Percentiles rank a stretch among this genome's conserved stretches.
Evolutionary conservation across 2,113 vertebrate species (phyloP).

Genomic region (Stictonetta naevosa): DNA sequence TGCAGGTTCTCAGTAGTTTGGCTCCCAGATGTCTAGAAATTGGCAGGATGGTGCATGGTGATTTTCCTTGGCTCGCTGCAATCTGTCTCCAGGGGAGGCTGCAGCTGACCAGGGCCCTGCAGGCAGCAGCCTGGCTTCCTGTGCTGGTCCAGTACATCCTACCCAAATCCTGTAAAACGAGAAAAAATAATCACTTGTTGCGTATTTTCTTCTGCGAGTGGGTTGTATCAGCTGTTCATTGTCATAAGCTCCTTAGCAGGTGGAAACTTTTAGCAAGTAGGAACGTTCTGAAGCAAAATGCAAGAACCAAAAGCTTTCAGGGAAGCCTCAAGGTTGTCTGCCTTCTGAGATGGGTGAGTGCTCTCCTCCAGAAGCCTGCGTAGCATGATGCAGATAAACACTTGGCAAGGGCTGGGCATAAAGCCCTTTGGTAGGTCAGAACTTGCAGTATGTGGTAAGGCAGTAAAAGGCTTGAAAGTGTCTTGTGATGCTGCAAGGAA

Average conservation of each 20-base stretch:
- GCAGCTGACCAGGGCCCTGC: not conserved
- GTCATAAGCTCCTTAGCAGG: not conserved
- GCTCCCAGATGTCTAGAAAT: not conserved
- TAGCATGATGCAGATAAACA: not conserved
- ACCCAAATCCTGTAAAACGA: not conserved
- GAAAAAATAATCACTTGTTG: not conserved
- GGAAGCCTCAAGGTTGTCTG: not conserved
- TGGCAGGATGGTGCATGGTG: not conserved
- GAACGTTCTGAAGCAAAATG: not conserved
- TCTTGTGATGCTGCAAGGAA: conserved; percentile 20
- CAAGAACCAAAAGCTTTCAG: not conserved
- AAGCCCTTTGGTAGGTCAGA: not conserved
- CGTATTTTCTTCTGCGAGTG: not conserved
- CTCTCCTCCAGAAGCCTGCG: not conserved
- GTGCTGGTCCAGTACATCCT: not conserved
- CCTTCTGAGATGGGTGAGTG: not conserved
- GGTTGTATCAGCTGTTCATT: not conserved
- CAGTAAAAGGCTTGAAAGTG: not conserved
- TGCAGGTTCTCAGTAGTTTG: not conserved
- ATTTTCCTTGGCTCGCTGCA: not conserved
- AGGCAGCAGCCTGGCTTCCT: not conserved
- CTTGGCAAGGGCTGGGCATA: not conserved
- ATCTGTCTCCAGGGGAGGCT: not conserved
- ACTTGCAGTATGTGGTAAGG: not conserved
- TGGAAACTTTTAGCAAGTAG: not conserved